These are phyloP conservation scores for Drosophila parvula DNA, from an alignment of 1,140 invertebrate species.

Conservation along the genomic window DNA sequence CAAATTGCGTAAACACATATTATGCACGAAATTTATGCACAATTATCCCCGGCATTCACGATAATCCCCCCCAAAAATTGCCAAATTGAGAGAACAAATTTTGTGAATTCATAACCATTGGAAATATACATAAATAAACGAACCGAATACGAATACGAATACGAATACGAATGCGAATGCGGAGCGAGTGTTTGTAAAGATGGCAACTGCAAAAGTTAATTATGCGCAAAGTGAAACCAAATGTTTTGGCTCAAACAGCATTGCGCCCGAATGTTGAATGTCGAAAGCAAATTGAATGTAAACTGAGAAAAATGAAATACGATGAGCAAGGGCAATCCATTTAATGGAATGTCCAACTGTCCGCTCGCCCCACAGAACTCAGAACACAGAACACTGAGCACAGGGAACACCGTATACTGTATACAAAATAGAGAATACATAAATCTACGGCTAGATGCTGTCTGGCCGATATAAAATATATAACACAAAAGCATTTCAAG, in stretches of 20 bases:
- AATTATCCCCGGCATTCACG: conserved; percentile 25
- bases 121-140: conserved; percentile 42
- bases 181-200: conserved; percentile 30
- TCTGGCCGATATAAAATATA: conserved; percentile 51
- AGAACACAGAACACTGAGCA: conserved; percentile 1
- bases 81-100: conserved; percentile 35
- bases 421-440: conserved; percentile 37
- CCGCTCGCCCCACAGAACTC: conserved; percentile 25
- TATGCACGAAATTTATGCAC: conserved; percentile 30
- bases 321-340: conserved; percentile 42
- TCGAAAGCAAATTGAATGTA: conserved; percentile 62
- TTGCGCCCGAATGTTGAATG: conserved; percentile 19
- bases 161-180: conserved; percentile 1
- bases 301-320: conserved; percentile 56
- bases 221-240: conserved; percentile 67
- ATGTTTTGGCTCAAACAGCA: conserved; percentile 58
- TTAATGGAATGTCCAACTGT: conserved; percentile 62
- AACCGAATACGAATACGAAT: conserved; percentile 11
- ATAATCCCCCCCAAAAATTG: conserved; percentile 18
- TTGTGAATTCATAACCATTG: conserved; percentile 29
- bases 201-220: conserved; percentile 56
- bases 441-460: conserved; percentile 47
- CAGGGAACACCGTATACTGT: conserved; percentile 1
- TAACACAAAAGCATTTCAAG: conserved; percentile 52
- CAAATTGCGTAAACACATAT: conserved; percentile 30